Percentiles rank a stretch among this genome's conserved stretches.
phyloP scores from a whole-genome alignment of 2,113 vertebrate species.

The Pygoscelis adeliae region DNA sequence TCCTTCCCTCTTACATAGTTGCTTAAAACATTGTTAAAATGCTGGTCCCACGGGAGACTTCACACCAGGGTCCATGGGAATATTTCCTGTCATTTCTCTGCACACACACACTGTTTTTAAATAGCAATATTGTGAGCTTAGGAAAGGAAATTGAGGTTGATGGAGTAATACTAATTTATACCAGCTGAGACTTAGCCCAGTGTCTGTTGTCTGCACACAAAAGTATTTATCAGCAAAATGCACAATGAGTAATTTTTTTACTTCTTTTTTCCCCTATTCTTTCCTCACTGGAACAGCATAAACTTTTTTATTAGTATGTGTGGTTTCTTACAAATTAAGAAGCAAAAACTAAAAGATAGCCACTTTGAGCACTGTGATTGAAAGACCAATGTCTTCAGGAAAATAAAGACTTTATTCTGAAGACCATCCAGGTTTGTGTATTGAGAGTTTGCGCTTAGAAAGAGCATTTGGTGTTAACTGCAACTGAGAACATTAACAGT shows the following conservation, averaged over 20 bases:
- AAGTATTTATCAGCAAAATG: conserved; percentile 13
- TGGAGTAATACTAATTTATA: conserved; percentile 49
- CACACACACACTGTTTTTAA: not conserved
- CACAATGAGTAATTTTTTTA: not conserved
- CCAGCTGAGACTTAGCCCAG: conserved; percentile 26
- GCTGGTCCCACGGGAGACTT: conserved; percentile 19
- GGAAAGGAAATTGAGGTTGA: conserved; percentile 34
- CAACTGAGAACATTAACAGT: not conserved
- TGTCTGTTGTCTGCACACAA: not conserved
- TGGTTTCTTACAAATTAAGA: not conserved
- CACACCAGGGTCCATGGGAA: conserved; percentile 12
- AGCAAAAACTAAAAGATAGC: not conserved
- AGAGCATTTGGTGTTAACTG: not conserved
- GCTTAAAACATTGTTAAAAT: conserved; percentile 10
- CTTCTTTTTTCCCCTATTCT: not conserved
- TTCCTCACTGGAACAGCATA: not conserved
- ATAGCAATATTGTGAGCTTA: conserved; percentile 23
- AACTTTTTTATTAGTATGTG: not conserved
- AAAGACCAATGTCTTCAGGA: not conserved
- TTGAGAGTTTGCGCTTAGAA: not conserved
- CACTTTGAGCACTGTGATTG: not conserved
- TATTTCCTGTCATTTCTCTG: conserved; percentile 34
- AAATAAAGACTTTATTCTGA: not conserved
- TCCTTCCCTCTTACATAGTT: not conserved
- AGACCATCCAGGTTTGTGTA: not conserved